Conservation (phyloP, 2,113 vertebrate genomes). For the Phylloscopus whistleri region DNA sequence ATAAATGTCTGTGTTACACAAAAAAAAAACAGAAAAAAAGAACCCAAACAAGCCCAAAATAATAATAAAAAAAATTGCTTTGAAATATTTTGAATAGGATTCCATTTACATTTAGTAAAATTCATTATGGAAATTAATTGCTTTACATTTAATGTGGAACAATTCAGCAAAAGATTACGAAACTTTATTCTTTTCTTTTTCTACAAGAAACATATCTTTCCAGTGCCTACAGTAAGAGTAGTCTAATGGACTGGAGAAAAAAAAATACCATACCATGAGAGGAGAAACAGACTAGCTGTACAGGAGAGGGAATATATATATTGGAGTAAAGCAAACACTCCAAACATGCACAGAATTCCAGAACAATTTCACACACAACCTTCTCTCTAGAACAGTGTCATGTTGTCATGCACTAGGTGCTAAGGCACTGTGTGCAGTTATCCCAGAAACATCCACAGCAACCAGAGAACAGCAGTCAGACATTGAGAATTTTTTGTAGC, state of each 20-base stretch:
- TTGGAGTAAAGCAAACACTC: not conserved
- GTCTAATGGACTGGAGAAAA: conserved; percentile 49
- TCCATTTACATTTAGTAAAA: conserved; percentile 69
- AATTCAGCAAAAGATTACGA: conserved; percentile 66
- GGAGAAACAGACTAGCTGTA: not conserved
- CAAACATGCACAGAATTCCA: not conserved
- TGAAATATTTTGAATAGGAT: conserved; percentile 61
- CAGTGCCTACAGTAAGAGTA: conserved; percentile 41
- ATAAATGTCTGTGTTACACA: conserved; percentile 46
- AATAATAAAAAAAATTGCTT: not conserved
- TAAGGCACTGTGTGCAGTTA: not conserved
- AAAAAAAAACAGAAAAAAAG: not conserved
- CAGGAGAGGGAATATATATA: not conserved
- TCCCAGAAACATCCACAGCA: not conserved
- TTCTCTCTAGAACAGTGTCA: not conserved
- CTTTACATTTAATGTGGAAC: conserved; percentile 65
- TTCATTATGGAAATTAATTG: conserved; percentile 67
- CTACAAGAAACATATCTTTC: conserved; percentile 59
- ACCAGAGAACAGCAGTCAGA: not conserved
- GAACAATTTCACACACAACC: not conserved
- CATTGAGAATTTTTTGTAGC: not conserved
- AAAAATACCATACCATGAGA: not conserved
- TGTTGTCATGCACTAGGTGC: not conserved
- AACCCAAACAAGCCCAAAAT: rapidly evolving
- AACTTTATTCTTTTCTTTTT: conserved; percentile 57